These are phyloP conservation scores for Drosophila miranda DNA, from an alignment of 1,140 invertebrate genomes.

Conservation along the genomic window DNA sequence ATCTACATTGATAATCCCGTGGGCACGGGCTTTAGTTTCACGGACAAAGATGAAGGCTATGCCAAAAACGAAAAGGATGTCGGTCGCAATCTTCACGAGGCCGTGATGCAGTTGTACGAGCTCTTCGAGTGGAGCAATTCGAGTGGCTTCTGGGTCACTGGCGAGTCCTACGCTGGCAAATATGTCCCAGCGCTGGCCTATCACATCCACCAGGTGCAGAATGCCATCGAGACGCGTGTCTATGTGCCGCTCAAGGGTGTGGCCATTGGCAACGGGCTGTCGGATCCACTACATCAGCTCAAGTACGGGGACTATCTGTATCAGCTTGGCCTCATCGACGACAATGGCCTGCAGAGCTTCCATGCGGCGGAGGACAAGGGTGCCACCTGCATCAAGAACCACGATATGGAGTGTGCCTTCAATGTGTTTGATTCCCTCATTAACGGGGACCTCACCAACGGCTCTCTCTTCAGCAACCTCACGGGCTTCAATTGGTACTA, in stretches of 20 bases:
- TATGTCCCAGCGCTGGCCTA: conserved; percentile 91
- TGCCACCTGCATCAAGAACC: conserved; percentile 84
- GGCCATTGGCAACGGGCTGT: conserved; percentile 93
- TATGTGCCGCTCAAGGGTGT: conserved; percentile 87
- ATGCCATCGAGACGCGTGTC: conserved; percentile 83
- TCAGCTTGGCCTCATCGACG: conserved; percentile 90
- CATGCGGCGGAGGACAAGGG: conserved; percentile 85
- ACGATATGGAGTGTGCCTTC: conserved; percentile 87
- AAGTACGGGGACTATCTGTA: conserved; percentile 92
- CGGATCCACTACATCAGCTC: conserved; percentile 91
- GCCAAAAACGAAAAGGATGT: conserved; percentile 87
- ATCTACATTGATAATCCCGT: conserved; percentile 95
- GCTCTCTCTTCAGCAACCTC: conserved; percentile 89
- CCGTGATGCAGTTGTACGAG: conserved; percentile 88
- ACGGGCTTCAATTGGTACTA: conserved; percentile 91
- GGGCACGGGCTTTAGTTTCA: conserved; percentile 91
- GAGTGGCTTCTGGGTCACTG: conserved; percentile 90
- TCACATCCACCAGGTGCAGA: conserved; percentile 87
- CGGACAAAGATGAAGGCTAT: conserved; percentile 85
- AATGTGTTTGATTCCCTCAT: conserved; percentile 88
- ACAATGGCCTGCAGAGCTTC: conserved; percentile 85
- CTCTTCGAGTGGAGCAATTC: conserved; percentile 87
- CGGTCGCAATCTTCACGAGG: conserved; percentile 86
- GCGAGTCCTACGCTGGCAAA: conserved; percentile 94
- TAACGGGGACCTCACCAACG: conserved; percentile 86